phyloP scores from a whole-genome alignment of 2,888 invertebrate genomes.

The Suillia variegata region DNA sequence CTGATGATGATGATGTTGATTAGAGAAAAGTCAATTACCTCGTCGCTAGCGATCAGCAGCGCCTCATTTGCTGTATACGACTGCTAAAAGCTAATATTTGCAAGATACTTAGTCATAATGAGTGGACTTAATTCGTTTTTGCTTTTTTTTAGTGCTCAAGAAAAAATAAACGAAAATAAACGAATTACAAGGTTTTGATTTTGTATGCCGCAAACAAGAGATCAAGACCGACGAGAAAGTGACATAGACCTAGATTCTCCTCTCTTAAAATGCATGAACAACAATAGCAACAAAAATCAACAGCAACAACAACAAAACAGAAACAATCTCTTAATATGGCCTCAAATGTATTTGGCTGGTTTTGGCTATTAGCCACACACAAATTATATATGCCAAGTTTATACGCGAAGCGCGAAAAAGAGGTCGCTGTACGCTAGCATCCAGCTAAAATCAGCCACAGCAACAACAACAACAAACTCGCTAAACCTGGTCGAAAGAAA shows the following conservation, averaged over 20 bases:
- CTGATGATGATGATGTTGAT: not conserved
- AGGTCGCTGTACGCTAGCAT: slow-evolving; percentile 24
- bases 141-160: not conserved
- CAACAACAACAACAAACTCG: not conserved
- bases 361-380: no score
- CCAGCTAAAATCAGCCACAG: not conserved
- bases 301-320: no score
- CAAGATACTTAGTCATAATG: no score
- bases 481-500: not conserved
- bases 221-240: not conserved
- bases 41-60: not conserved
- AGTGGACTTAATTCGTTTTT: not conserved
- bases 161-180: slow-evolving; percentile 15
- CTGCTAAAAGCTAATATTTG: no score
- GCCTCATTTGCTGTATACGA: not conserved
- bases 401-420: slow-evolving; percentile 16
- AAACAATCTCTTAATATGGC: no score
- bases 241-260: not conserved
- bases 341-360: no score
- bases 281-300: not conserved
- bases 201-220: not conserved
- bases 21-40: slow-evolving; percentile 10
- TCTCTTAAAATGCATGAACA: no score
- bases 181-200: slow-evolving; percentile 33
- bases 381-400: no score